Evolutionary conservation across 1,140 invertebrate species (phyloP).

Genomic region (Drosophila burlai): DNA sequence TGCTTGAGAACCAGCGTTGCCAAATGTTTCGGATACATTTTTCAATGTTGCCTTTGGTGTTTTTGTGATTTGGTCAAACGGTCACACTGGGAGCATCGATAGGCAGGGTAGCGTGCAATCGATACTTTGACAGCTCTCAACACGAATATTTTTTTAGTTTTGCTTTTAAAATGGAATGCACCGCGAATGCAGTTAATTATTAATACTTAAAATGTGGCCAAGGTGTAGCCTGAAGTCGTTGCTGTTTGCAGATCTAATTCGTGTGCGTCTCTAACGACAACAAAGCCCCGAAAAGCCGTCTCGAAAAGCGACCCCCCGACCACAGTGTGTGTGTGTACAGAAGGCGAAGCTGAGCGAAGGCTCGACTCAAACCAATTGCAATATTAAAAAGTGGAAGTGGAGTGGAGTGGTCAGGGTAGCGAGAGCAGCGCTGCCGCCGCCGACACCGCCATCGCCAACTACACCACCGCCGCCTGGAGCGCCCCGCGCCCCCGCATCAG

Average conservation of each 20-base stretch:
- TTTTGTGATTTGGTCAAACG: neutral
- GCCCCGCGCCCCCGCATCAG: conserved; percentile 20
- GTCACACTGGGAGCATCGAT: conserved; percentile 14
- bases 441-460: conserved; percentile 21
- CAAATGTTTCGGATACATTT: no score
- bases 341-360: conserved; percentile 46
- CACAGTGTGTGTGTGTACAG: conserved; percentile 51
- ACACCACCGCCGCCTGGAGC: conserved; percentile 19
- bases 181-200: conserved; percentile 39
- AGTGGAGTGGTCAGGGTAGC: conserved; percentile 41
- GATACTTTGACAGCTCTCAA: conserved; percentile 41
- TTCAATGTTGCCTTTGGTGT: neutral
- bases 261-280: conserved; percentile 32
- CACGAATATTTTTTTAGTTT: conserved; percentile 45
- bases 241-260: conserved; percentile 9
- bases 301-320: conserved; percentile 36
- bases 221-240: conserved; percentile 44
- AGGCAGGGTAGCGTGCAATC: conserved; percentile 23
- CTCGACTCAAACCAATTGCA: conserved; percentile 57
- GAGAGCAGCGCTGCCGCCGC: conserved; percentile 20
- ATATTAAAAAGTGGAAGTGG: conserved; percentile 39
- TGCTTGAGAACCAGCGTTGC: no score
- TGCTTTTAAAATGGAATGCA: conserved; percentile 48
- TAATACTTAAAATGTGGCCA: conserved; percentile 42
- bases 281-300: conserved; percentile 17